phyloP scores from a whole-genome alignment of 2,888 invertebrate genomes.

The Serrognathus titanus region DNA sequence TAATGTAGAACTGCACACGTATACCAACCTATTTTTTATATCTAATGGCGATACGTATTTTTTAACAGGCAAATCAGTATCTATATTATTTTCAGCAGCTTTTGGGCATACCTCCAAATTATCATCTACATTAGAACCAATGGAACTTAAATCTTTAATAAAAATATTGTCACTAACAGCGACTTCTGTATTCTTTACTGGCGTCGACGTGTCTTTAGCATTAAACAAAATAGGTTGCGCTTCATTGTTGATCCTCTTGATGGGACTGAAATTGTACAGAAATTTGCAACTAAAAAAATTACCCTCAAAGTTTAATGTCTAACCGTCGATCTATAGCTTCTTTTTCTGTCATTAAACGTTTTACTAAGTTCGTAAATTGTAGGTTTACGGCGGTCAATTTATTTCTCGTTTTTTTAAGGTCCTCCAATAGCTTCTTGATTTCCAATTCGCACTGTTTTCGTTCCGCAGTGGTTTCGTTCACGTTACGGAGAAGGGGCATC shows the following conservation, averaged over 20 bases:
- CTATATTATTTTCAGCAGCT: slow-evolving; percentile 1
- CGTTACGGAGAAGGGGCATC: slow-evolving; percentile 41
- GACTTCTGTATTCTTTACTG: slow-evolving; percentile 6
- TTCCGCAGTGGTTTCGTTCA: slow-evolving; percentile 40
- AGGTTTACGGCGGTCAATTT: slow-evolving; percentile 36
- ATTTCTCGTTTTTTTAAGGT: slow-evolving; percentile 38
- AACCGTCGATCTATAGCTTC: slow-evolving; percentile 42
- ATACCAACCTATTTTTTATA: slow-evolving; percentile 33
- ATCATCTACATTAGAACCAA: background rate
- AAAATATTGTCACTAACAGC: slow-evolving; percentile 15
- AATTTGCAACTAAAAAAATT: background rate
- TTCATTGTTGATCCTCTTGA: background rate
- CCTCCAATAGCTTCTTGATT: slow-evolving; percentile 38
- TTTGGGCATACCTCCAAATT: background rate
- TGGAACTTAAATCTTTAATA: slow-evolving; percentile 4
- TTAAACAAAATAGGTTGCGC: background rate
- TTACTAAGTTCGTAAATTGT: slow-evolving; percentile 35
- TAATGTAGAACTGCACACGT: background rate
- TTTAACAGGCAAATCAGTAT: slow-evolving; percentile 19
- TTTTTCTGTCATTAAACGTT: slow-evolving; percentile 38
- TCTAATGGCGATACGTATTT: slow-evolving; percentile 44
- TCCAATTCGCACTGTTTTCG: slow-evolving; percentile 40
- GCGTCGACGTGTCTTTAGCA: slow-evolving; percentile 16
- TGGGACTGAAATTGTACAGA: background rate
- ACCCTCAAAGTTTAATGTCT: slow-evolving; percentile 21